Base-by-base conservation (phyloP, 2,113 vertebrate species). In the Bubo bubo region DNA sequence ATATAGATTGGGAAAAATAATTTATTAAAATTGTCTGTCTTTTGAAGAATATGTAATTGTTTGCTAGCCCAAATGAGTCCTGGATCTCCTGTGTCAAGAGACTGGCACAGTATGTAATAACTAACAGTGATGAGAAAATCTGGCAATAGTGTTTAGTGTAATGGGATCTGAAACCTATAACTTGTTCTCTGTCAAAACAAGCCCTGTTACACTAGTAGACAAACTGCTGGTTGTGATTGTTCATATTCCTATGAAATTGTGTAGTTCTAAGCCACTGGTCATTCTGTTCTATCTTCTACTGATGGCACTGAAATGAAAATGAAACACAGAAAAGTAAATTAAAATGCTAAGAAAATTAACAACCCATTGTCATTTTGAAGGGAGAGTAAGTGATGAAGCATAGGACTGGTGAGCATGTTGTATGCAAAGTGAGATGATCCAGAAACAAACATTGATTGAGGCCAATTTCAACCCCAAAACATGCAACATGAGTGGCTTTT, bases 171-270 rank as follows among this genome's bases (percentile, higher is more conserved):
- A 66, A 95, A 92, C 21, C 32, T 72, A 9, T 45, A 86, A 53
- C 75, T 86, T 64, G 12, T 67, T 91, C 59, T 43, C 32, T 90
- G 75, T 80, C 75, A 86, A 79, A 93, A 79, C 28, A 90, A 74
- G 7, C 2, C 8, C 50, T 68, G 68, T 60, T 66, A 71, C 9
- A 64, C 5, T 7, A 77, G 8, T 26, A 93, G n/a, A 55, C 8
- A 80, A 76, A 80, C 1, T 2, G 18, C 88, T 92, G 66, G 16
- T n/a, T 75, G 41, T 45, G 45, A 68, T 79, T 67, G 28, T n/a
- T 60, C 17, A 56, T 79, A 82, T 47, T 88, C 73, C 55, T 92
- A 13, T 53, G 47, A 86, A 91, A 55, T 4, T n/a, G 4, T 47
- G 14, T 86, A 5, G 79, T 88, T 34, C 88, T 39, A 90, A 93